These are phyloP conservation scores for Harpagoxenus sublaevis DNA, from an alignment of 2,888 invertebrate genomes.

Conservation along the genomic window DNA sequence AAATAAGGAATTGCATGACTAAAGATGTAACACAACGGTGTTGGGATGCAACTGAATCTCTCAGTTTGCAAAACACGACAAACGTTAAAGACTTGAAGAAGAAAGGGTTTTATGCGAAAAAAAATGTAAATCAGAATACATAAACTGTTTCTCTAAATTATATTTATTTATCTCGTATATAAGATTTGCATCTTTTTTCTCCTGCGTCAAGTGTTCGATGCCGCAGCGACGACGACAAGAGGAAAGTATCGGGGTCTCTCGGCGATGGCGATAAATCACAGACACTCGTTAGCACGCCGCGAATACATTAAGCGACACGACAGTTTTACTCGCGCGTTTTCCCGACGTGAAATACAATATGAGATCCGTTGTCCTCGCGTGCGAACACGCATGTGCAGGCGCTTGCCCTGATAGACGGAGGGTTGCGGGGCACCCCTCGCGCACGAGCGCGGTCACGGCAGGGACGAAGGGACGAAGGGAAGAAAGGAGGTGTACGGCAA, in stretches of 20 bases:
- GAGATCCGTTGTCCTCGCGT: slow-evolving; percentile 74
- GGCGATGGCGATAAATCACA: slow-evolving; percentile 40
- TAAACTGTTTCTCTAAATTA: neutral
- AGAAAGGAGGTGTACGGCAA: slow-evolving; percentile 58
- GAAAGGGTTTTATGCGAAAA: neutral
- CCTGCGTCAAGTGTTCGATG: neutral
- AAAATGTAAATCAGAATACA: neutral
- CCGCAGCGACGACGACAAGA: neutral
- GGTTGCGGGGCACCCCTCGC: slow-evolving; percentile 81
- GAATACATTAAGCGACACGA: slow-evolving; percentile 50
- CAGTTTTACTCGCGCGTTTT: slow-evolving; percentile 45
- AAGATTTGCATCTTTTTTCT: neutral
- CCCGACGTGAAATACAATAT: slow-evolving; percentile 61
- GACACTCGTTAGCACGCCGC: slow-evolving; percentile 56
- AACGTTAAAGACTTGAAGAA: neutral
- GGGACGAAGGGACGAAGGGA: slow-evolving; percentile 60
- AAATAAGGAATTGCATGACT: neutral
- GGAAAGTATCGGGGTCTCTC: neutral
- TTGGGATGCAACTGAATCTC: neutral
- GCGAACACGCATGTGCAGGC: slow-evolving; percentile 79
- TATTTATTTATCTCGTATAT: slow-evolving; percentile 6
- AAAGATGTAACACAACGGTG: neutral
- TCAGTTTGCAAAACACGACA: neutral
- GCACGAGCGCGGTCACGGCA: slow-evolving; percentile 78
- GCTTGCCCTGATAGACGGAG: slow-evolving; percentile 78